Evolutionary conservation across 2,797 vertebrate species (phyloP), one percentile per base, ranked within the genome.

Genomic region (Zenarchopterus dispar): DNA sequence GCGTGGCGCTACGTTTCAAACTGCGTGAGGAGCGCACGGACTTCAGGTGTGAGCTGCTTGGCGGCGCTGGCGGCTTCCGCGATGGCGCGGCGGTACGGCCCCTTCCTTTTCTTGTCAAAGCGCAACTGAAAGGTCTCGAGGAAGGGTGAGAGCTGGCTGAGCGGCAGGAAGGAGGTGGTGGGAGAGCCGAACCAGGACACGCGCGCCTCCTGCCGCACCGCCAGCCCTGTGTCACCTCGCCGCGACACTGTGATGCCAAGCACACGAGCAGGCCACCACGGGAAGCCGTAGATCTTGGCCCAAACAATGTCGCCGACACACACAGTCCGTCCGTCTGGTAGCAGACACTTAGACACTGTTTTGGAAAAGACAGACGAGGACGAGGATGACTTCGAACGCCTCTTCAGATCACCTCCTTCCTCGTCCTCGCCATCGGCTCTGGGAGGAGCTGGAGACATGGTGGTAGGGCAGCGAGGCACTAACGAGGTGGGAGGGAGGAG

Each of bases 261-360:
- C 75, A 99, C 95, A 19, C 96, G 95, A 24, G 96, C 97, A 17
- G 97, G 97, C 97, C 97, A 99, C 97, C 97, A 99, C 42, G 97
- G 97, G 84, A 98, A 99, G 84, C 97, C 97, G 26, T 97, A 97
- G 77, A 99, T 98, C 94, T 99, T 99, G 51, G 97, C 97, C 97
- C 97, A 99, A 41, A 99, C 97, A 79, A 99, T 99, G 94, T 99
- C 97, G 70, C 97, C 97, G 63, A 97, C 95, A 45, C 97, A 98
- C 89, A 98, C 94, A 76, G 94, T 95, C 82, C 96, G 96, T 86
- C 96, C 97, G 89, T 98, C 96, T 19, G 95, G 93, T 54, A 96
- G 94, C 77, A 95, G 82, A 70, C 95, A 96, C 62, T 97, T 98
- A 64, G 97, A 96, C 86, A 99, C 97, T 9, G 95, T 95, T 94